Conservation (phyloP, 2,888 invertebrate species). For the Perizoma affinitatum region DNA sequence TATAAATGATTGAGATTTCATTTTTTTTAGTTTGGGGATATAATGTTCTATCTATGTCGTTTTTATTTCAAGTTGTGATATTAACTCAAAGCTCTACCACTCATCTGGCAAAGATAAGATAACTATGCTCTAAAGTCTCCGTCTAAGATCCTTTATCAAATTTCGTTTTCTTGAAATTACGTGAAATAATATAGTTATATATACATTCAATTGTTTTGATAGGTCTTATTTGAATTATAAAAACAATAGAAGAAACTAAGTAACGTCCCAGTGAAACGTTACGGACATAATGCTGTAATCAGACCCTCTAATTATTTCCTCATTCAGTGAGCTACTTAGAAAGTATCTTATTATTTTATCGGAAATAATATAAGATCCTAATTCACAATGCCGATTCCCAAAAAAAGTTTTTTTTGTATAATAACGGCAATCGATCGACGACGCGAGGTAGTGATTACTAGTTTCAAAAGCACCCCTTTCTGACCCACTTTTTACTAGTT, state of each 20-base stretch:
- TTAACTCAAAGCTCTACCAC: too few relatives aligned
- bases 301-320: constrained; percentile 54
- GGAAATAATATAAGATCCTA: constrained; percentile 63
- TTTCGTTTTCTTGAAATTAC: too few relatives aligned
- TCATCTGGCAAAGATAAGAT: too few relatives aligned
- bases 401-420: constrained; percentile 72
- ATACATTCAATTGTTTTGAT: too few relatives aligned
- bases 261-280: constrained; percentile 8
- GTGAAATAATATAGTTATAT: too few relatives aligned
- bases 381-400: constrained; percentile 69
- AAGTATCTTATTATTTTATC: constrained; percentile 58
- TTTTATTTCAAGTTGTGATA: too few relatives aligned
- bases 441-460: constrained; percentile 80
- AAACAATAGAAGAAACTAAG: neutral
- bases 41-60: too few relatives aligned
- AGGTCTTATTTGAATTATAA: too few relatives aligned
- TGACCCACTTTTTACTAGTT: constrained; percentile 83
- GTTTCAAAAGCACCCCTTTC: constrained; percentile 83
- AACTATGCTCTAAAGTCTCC: too few relatives aligned
- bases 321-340: constrained; percentile 49
- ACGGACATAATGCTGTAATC: constrained; percentile 16
- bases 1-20: constrained; percentile 83
- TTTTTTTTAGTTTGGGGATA: constrained; percentile 55
- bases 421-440: constrained; percentile 81
- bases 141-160: too few relatives aligned